A percentile compares a stretch with the other conserved stretches of the same genome.
Conservation (phyloP, 2,888 invertebrate species). For the Mythimna pallens region DNA sequence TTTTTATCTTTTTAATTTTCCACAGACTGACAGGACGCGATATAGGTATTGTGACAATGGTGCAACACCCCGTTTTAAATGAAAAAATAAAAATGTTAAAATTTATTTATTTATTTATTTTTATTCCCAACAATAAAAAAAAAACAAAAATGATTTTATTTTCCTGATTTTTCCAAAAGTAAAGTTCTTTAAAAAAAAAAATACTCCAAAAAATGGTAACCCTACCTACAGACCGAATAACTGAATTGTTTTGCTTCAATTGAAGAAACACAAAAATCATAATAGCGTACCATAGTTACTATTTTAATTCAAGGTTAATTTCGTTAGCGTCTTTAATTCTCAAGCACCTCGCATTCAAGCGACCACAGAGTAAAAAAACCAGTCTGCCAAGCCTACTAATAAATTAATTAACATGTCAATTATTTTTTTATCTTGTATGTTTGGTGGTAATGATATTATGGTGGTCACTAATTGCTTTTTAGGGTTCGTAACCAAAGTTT, state of each 20-base stretch:
- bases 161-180: too few relatives aligned
- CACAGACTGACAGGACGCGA: too few relatives aligned
- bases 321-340: slow-evolving; percentile 56
- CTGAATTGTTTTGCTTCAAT: slow-evolving; percentile 3
- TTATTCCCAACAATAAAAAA: too few relatives aligned
- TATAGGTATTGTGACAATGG: too few relatives aligned
- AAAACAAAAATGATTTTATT: too few relatives aligned
- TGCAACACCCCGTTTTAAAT: too few relatives aligned
- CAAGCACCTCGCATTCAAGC: slow-evolving; percentile 26
- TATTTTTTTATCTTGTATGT: slow-evolving; percentile 36
- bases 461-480: slow-evolving; percentile 5
- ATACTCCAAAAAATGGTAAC: not conserved
- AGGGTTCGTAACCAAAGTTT: too few relatives aligned
- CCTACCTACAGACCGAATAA: not conserved
- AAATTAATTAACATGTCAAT: slow-evolving; percentile 44
- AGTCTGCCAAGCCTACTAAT: slow-evolving; percentile 27
- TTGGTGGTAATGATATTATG: slow-evolving; percentile 13
- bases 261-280: slow-evolving; percentile 30
- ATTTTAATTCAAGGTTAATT: slow-evolving; percentile 69
- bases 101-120: too few relatives aligned
- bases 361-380: slow-evolving; percentile 29
- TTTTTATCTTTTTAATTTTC: too few relatives aligned
- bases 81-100: too few relatives aligned
- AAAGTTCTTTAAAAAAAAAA: too few relatives aligned
- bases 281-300: slow-evolving; percentile 34